Conservation (phyloP, 92 coral and sea anemone genomes). For the Scolanthus callimorphus region DNA sequence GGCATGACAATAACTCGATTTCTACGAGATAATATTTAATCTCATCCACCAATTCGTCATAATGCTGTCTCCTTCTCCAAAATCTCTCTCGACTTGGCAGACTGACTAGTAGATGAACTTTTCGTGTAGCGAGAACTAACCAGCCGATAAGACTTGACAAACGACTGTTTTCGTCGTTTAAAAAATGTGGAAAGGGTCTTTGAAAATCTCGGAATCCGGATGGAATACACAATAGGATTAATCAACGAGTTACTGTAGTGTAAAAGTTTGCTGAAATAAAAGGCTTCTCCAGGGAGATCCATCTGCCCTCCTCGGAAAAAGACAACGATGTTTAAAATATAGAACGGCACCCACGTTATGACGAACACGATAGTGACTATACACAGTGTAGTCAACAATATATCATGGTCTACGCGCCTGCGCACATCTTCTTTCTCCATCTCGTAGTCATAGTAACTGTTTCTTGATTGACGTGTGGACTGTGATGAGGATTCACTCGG, state of each 20-base stretch:
- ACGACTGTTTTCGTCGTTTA: constrained; percentile 19
- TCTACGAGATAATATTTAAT: no score
- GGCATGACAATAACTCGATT: no score
- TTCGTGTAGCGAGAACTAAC: constrained; percentile 12
- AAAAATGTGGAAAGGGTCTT: constrained; percentile 26
- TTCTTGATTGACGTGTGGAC: neutral
- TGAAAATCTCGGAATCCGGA: constrained; percentile 43
- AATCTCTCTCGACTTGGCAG: constrained; percentile 5
- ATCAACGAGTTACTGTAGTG: constrained; percentile 56
- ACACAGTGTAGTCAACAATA: constrained; percentile 45
- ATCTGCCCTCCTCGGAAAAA: constrained; percentile 35
- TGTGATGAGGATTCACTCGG: neutral
- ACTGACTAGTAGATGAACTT: constrained; percentile 27
- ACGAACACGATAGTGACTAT: constrained; percentile 70
- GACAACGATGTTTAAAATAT: constrained; percentile 69
- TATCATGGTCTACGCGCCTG: constrained; percentile 29
- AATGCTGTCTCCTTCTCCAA: neutral
- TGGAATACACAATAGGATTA: constrained; percentile 54
- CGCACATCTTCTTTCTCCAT: constrained; percentile 4
- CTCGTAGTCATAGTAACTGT: constrained; percentile 3
- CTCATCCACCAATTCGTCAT: no score
- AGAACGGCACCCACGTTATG: constrained; percentile 76
- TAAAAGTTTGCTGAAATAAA: constrained; percentile 40
- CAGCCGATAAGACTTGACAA: constrained; percentile 8
- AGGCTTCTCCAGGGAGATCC: constrained; percentile 34